Evolutionary conservation across 2,888 invertebrate species (phyloP), one percentile per base, ranked within the genome.

Genomic region (Danaus chrysippus): DNA sequence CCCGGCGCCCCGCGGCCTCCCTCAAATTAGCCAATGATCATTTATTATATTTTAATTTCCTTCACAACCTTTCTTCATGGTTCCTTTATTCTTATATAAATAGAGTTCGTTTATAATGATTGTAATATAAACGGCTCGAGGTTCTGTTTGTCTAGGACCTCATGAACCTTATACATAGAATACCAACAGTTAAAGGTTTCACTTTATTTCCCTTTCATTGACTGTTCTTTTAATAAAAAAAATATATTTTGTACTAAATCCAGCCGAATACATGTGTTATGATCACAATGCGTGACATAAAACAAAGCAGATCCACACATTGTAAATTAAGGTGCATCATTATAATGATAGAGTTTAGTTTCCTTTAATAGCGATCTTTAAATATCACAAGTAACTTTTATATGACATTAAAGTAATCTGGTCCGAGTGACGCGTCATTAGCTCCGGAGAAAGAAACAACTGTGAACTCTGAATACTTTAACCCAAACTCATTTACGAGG

Each of bases 21-120:
- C 42, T 42, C 62, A 58, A 66, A 68, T 68, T 65, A 67, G 64
- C 61, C 67, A 63, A 61, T 62, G 58, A 62, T 67, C 63, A 66
- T 70, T 67, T 63, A 67, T 68, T 65, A 59, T 62, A 64, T 68
- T 64, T 68, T 67, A 68, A 69, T 67, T 69, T 69, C 66, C 67
- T 65, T 55, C 59, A 46, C 43, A n/a, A 58, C 17, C 17, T 41
- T 41, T 15, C 43, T 12, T 42, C 41, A 43, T 46, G 12, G 42
- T 46, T 49, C 44, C 55, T 61, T 61, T 56, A 61, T 56, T 61
- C n/a, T 46, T 49, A 10, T 6, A 49, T 49, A 11, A 17, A 49
- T 49, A 17, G 10, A 49, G 17, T 49, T 17, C 17, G 17, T 49
- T 13, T 34, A 34, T 34, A 34, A 34, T 6, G 23, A 34, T 34